Evolutionary conservation across 2,888 invertebrate genomes (phyloP).

Genomic region (Lordiphosa fenestrarum): DNA sequence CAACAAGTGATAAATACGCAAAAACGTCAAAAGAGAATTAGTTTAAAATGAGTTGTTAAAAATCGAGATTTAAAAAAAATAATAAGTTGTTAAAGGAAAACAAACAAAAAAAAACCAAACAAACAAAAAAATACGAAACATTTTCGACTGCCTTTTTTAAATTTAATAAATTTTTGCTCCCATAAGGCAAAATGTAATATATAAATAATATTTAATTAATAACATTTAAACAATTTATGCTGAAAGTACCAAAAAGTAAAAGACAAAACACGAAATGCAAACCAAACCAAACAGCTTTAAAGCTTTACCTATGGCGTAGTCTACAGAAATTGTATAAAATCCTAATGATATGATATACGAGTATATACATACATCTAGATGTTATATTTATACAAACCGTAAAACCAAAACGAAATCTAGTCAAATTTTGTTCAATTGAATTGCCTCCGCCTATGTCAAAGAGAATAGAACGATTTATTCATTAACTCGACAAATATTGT

Average conservation of each 20-base stretch:
- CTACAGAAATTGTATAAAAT: slow-evolving; percentile 17
- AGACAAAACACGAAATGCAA: slow-evolving; percentile 40
- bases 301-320: slow-evolving; percentile 50
- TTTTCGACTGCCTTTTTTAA: slow-evolving; percentile 74
- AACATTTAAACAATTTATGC: slow-evolving; percentile 48
- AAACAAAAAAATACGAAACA: slow-evolving; percentile 27
- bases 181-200: slow-evolving; percentile 21
- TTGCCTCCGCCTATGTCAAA: slow-evolving; percentile 44
- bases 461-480: slow-evolving; percentile 15
- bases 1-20: slow-evolving; percentile 26
- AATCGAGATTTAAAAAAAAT: slow-evolving; percentile 7
- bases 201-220: slow-evolving; percentile 48
- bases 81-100: slow-evolving; percentile 24
- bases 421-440: slow-evolving; percentile 35
- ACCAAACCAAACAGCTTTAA: slow-evolving; percentile 50
- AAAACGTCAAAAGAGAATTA: slow-evolving; percentile 43
- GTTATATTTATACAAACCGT: slow-evolving; percentile 16
- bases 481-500: slow-evolving; percentile 20
- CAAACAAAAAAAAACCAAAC: neutral
- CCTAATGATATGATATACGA: slow-evolving; percentile 21
- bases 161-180: slow-evolving; percentile 34
- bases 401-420: slow-evolving; percentile 50
- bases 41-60: slow-evolving; percentile 46
- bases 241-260: slow-evolving; percentile 49
- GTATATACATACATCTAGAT: slow-evolving; percentile 17